Percentiles rank a stretch among this genome's conserved stretches.
These are phyloP conservation scores for Druon quercuslanigerum DNA, from an alignment of 1,140 invertebrate species.

Conservation along the genomic window DNA sequence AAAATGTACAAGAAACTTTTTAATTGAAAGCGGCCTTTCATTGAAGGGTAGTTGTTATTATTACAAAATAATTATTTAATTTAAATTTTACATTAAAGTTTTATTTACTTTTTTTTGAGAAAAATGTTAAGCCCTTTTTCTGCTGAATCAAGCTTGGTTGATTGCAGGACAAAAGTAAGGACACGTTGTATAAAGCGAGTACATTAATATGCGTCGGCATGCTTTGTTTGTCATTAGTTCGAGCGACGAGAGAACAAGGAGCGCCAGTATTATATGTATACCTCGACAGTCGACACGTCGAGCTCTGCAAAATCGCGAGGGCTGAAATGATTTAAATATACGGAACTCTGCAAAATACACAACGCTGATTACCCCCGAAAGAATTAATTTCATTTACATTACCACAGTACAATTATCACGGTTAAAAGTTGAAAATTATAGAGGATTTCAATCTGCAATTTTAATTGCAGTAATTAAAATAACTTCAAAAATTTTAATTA, in stretches of 20 bases:
- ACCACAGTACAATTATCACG: not conserved
- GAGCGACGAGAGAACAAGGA: constrained; percentile 11
- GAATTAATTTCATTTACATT: not conserved
- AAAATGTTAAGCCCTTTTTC: not conserved
- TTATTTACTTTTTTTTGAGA: not conserved
- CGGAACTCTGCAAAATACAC: not conserved
- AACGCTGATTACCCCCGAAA: not conserved
- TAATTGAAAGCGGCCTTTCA: too few relatives aligned
- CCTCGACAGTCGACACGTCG: constrained; percentile 28
- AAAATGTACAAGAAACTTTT: too few relatives aligned
- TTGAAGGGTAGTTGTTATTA: too few relatives aligned
- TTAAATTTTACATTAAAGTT: not conserved
- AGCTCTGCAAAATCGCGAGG: constrained; percentile 22
- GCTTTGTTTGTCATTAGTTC: constrained; percentile 25
- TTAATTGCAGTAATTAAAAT: too few relatives aligned
- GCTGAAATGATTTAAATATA: constrained; percentile 13
- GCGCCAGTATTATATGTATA: not conserved
- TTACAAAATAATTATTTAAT: too few relatives aligned
- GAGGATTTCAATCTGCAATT: not conserved
- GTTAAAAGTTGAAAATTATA: not conserved
- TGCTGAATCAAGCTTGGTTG: constrained; percentile 14
- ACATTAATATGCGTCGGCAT: constrained; percentile 30
- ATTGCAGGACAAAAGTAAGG: constrained; percentile 10
- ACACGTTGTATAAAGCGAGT: constrained; percentile 22
- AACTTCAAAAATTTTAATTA: too few relatives aligned